Evolutionary conservation across 2,113 vertebrate genomes (phyloP).

Genomic region (Copsychus sechellarum): DNA sequence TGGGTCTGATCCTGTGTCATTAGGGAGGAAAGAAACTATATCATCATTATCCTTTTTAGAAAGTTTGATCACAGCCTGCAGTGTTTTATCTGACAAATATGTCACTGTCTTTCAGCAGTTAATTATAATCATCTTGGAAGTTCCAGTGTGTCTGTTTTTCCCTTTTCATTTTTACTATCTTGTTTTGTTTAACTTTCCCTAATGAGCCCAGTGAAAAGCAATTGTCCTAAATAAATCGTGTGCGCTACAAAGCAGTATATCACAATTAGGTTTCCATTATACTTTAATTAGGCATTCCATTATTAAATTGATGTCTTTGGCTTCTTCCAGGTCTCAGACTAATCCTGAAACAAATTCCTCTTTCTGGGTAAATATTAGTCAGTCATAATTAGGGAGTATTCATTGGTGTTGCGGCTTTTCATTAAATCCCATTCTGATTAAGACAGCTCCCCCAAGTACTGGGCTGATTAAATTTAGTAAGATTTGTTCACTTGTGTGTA

Average conservation of each 20-base stretch:
- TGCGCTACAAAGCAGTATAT: slow-evolving; percentile 68
- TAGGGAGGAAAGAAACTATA: neutral
- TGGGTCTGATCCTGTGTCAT: neutral
- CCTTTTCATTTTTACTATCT: slow-evolving; percentile 50
- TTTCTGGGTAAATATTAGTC: slow-evolving; percentile 77
- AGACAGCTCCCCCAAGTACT: slow-evolving; percentile 66
- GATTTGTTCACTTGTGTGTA: slow-evolving; percentile 70
- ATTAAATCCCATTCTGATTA: slow-evolving; percentile 77
- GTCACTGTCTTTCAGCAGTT: slow-evolving; percentile 55
- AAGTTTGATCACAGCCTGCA: neutral
- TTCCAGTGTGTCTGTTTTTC: slow-evolving; percentile 43
- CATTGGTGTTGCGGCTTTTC: slow-evolving; percentile 65
- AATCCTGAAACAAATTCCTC: slow-evolving; percentile 76
- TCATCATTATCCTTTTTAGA: neutral
- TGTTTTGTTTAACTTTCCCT: slow-evolving; percentile 68
- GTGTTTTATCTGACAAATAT: slow-evolving; percentile 42
- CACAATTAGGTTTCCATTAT: slow-evolving; percentile 78
- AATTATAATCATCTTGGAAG: slow-evolving; percentile 58
- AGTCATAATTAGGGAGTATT: slow-evolving; percentile 71
- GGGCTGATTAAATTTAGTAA: slow-evolving; percentile 69
- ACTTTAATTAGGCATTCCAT: slow-evolving; percentile 76
- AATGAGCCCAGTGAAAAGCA: slow-evolving; percentile 69
- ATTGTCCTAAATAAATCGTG: slow-evolving; percentile 74
- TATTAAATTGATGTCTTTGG: slow-evolving; percentile 74
- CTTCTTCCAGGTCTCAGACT: slow-evolving; percentile 71